A percentile compares a stretch with the other conserved stretches of the same genome.
These are phyloP conservation scores for Lordiphosa fenestrarum DNA, from an alignment of 2,888 invertebrate species.

Conservation along the genomic window DNA sequence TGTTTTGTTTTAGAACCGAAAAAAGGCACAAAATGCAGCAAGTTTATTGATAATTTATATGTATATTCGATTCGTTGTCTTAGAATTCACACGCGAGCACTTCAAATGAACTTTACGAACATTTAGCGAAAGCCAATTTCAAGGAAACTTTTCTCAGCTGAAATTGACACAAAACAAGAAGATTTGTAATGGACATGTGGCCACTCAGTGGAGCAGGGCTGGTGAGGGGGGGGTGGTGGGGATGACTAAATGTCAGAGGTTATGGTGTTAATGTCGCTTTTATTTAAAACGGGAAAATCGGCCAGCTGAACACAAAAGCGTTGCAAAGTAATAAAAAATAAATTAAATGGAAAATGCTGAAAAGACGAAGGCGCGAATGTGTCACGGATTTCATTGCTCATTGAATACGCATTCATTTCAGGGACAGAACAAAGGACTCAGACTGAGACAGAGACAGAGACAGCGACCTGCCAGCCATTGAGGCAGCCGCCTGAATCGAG, in stretches of 20 bases:
- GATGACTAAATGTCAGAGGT: conserved; percentile 71
- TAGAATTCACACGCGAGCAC: conserved; percentile 43
- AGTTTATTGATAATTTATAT: conserved; percentile 34
- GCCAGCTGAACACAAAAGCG: conserved; percentile 39
- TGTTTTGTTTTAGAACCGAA: conserved; percentile 19
- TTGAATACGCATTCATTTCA: conserved; percentile 75
- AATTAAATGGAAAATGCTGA: conserved; percentile 72
- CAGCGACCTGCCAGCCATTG: conserved; percentile 49
- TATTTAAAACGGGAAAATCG: conserved; percentile 72
- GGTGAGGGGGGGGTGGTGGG: conserved; percentile 12
- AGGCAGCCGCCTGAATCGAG: conserved; percentile 71
- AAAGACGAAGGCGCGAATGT: conserved; percentile 67
- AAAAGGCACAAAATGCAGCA: conserved; percentile 52
- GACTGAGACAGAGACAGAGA: conserved; percentile 25
- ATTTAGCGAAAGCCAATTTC: conserved; percentile 13
- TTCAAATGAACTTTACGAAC: conserved; percentile 28
- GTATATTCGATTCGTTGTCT: conserved; percentile 36
- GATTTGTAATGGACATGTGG: conserved; percentile 37
- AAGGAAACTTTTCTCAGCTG: conserved; percentile 16
- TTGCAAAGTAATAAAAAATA: conserved; percentile 67
- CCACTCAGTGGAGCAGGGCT: conserved; percentile 21
- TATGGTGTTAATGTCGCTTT: conserved; percentile 75
- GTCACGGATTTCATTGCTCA: conserved; percentile 76
- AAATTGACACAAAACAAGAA: conserved; percentile 22
- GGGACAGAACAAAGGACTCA: conserved; percentile 14